Evolutionary conservation across 1,140 invertebrate genomes (phyloP), one percentile per base, ranked within the genome.

Genomic region (Heliconius eleuchia): DNA sequence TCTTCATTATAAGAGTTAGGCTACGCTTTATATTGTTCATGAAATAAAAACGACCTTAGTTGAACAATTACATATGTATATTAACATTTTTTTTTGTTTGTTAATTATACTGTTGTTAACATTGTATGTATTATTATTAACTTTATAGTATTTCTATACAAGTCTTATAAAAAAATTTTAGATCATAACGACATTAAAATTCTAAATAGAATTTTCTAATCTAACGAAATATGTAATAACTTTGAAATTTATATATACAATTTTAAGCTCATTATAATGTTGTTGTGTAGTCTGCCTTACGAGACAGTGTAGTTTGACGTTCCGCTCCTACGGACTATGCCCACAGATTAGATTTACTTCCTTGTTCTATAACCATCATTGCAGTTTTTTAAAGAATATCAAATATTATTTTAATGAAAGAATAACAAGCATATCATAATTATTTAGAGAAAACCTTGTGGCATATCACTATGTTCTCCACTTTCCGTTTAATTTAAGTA

Each of bases 341-440:
- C 89, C 85, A 90, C 89, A 77, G 82, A 87, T 88, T 86, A 82
- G 79, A 79, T 82, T 88, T 82, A 89, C 89, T 92, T 92, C 91
- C 91, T 90, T 79, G 85, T 90, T 87, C 83, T 30, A 66, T 66
- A 16, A 66, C 60, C 30, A 66, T 66, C 60, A 76, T 77, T 71
- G 39, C 80, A 81, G 74, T 87, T 83, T 73, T 77, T 84, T 84
- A 66, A 30, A 11, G 23, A 9, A 5, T 30, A 30, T 66, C 13
- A 13, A 27, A 66, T 66, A 66, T 11, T 3, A 3, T 3, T 46
- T 46, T 46, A 46, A 46, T 13, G 11, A 46, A 46, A 66, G 13
- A 4, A n/a, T 5, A 30, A n/a, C n/a, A 57, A 8, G 1, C 3
- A 23, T n/a, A 11, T 9, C 13, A 27, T 66, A 57, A 23, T 66